Evolutionary conservation across 30 jellyfish, hydroid and myxozoan genomes (phyloP).

Genomic region (Mastigias papua): DNA sequence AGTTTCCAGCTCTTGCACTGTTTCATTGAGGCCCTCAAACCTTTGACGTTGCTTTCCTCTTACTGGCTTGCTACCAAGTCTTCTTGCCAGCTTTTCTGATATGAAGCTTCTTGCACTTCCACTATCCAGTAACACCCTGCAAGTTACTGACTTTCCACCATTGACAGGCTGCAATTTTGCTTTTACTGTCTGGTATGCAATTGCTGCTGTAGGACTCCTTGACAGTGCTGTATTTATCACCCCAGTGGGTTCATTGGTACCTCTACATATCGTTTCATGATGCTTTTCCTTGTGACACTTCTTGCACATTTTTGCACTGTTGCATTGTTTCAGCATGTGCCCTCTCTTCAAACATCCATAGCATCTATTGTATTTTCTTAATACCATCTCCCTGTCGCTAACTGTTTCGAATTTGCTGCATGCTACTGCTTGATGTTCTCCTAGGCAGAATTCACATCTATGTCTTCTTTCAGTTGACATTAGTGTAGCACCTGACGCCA

Average conservation of each 20-base stretch:
- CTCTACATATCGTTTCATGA: conserved; percentile 38
- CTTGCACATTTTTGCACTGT: conserved; percentile 16
- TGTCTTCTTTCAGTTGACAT: neutral
- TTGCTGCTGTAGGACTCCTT: conserved; percentile 31
- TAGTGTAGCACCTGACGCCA: conserved; percentile 45
- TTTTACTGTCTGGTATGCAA: conserved; percentile 42
- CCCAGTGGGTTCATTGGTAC: conserved; percentile 57
- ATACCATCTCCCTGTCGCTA: conserved; percentile 17
- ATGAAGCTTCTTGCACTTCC: conserved; percentile 66
- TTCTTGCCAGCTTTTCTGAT: conserved; percentile 26
- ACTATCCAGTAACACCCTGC: conserved; percentile 59
- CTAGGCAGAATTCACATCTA: conserved; percentile 35
- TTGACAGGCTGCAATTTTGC: neutral
- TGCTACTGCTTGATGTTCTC: conserved; percentile 6
- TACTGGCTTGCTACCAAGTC: conserved; percentile 21
- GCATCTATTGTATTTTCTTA: conserved; percentile 36
- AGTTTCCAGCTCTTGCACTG: conserved; percentile 40
- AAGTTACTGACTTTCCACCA: conserved; percentile 8
- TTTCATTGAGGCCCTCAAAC: conserved; percentile 30
- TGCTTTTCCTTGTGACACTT: conserved; percentile 17
- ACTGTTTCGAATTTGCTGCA: conserved; percentile 29
- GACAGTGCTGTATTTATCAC: neutral
- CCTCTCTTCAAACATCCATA: conserved; percentile 29
- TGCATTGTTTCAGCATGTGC: conserved; percentile 35
- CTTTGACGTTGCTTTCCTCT: neutral